Evolutionary conservation across 2,113 vertebrate species (phyloP), one percentile per base, ranked within the genome.

Genomic region (Thomomys bottae): DNA sequence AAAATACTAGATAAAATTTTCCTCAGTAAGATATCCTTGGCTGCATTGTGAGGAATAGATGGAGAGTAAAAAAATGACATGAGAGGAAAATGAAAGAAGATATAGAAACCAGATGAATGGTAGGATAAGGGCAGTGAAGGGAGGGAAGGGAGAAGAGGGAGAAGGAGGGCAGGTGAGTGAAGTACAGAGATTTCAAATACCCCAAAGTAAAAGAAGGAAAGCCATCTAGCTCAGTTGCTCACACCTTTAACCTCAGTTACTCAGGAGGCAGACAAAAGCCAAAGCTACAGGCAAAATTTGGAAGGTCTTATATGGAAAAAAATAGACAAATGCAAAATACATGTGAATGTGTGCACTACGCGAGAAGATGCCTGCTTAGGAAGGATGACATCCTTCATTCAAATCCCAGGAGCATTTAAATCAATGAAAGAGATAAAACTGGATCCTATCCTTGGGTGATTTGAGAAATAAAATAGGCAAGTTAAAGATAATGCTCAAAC

Each of bases 141-240:
- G 18, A 11, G 32, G 17, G 0, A 26, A 14, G 14, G 2, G 1
- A 42, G n/a, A 15, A 20, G 6, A 26, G 12, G 14, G 64, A 5
- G 11, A 70, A 36, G 15, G 24, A 26, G 45, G 42, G 28, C 9
- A 20, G 30, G 17, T 36, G 6, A 36, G 23, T 8, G 20, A 82
- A 34, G 45, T 49, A 28, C 6, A 34, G 42, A 36, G 45, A 68
- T 30, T 63, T 70, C 30, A 83, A 54, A 45, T 3, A 26, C 4
- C 54, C 26, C 67, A 20, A 34, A 36, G 49, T 17, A 28, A 32
- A 70, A 7, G 24, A 26, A 23, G 26, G 2, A 26, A 26, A 24
- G 21, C 12, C 17, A 59, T 17, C 17, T 23, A 17, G 57, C 57
- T 20, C 21, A 23, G 57, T 59, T 18, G 17, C 21, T 59, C 57